A percentile compares a stretch with the other conserved stretches of the same genome.
phyloP scores from a whole-genome alignment of 2,797 vertebrate genomes.

The Chrosomus eos region DNA sequence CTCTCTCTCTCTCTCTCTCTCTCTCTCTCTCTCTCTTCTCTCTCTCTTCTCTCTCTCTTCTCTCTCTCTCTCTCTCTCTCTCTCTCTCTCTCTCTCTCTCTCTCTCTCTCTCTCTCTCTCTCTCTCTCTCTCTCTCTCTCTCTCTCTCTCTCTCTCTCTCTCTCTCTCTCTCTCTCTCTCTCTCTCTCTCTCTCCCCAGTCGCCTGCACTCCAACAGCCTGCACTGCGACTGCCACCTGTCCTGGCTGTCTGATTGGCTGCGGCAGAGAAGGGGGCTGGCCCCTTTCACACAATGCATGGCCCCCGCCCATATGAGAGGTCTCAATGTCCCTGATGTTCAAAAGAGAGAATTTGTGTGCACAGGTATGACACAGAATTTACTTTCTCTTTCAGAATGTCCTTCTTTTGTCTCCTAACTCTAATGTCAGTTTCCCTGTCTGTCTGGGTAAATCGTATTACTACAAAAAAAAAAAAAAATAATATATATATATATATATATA shows the following conservation, averaged over 20 bases:
- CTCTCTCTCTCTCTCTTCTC: no score
- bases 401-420: neutral
- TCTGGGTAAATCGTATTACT: neutral
- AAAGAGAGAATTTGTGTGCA: slow-evolving; percentile 95
- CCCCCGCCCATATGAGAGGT: slow-evolving; percentile 91
- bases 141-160: no score
- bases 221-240: slow-evolving; percentile 96
- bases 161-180: neutral
- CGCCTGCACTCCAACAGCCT: slow-evolving; percentile 97
- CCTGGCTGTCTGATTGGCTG: slow-evolving; percentile 98
- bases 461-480: neutral
- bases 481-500: no score
- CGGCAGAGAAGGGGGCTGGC: slow-evolving; percentile 90
- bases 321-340: slow-evolving; percentile 95
- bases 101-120: slow-evolving; percentile 8
- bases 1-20: no score
- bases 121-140: no score
- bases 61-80: no score
- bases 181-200: slow-evolving; percentile 67
- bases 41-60: no score
- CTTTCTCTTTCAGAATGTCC: neutral
- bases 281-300: slow-evolving; percentile 97
- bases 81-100: neutral
- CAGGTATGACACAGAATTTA: slow-evolving; percentile 77
- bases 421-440: neutral